Conservation (phyloP, 1,140 invertebrate species). For the Eurosta solidaginis region DNA sequence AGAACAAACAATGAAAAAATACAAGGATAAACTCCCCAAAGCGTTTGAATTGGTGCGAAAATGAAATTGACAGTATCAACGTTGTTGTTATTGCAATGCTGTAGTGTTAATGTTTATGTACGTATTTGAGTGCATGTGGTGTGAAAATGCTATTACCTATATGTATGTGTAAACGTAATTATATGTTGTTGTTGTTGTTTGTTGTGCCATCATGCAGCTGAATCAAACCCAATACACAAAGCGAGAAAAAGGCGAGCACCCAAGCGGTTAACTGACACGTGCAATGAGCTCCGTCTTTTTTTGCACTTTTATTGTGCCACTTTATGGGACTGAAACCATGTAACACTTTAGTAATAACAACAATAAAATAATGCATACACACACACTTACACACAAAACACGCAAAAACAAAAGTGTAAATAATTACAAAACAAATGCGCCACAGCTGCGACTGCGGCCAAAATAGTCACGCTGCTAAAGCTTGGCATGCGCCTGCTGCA, state of each 20-base stretch:
- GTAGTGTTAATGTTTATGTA: background rate
- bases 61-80: conserved; percentile 24
- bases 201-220: too few relatives aligned
- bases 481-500: background rate
- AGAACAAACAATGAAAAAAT: background rate
- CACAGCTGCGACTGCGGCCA: background rate
- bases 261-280: background rate
- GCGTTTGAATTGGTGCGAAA: background rate
- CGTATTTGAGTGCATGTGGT: background rate
- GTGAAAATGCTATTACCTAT: background rate
- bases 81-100: background rate
- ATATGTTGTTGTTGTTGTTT: background rate
- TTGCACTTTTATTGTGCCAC: too few relatives aligned
- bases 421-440: conserved; percentile 21
- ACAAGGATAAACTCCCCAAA: background rate
- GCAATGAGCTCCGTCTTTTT: too few relatives aligned
- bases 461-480: background rate
- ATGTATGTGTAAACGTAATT: background rate
- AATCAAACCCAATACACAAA: too few relatives aligned
- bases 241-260: too few relatives aligned
- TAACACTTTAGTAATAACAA: too few relatives aligned
- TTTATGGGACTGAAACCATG: too few relatives aligned
- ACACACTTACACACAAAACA: background rate
- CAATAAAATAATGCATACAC: background rate
- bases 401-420: conserved; percentile 8